These are phyloP conservation scores for Corythaixoides concolor DNA, from an alignment of 2,113 vertebrate species.

Conservation along the genomic window DNA sequence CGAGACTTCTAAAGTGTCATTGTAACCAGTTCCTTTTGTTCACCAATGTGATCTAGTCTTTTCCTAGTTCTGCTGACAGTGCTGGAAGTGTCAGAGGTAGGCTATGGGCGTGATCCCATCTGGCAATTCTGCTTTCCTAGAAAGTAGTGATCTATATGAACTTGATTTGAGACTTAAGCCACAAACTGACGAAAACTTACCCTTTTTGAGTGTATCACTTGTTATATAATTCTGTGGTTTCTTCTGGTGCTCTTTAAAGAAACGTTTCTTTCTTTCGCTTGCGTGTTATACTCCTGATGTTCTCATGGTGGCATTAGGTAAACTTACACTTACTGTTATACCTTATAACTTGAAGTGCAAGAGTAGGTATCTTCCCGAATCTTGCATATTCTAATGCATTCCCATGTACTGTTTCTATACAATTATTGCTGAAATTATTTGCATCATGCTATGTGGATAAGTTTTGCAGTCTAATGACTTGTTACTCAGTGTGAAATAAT, in stretches of 20 bases:
- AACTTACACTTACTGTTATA: background rate
- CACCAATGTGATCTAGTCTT: background rate
- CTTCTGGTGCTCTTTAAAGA: background rate
- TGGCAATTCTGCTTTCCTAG: background rate
- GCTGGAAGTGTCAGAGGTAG: background rate
- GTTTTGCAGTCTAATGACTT: conserved; percentile 17
- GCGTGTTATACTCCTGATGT: rapidly evolving
- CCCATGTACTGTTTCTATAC: background rate
- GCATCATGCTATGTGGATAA: background rate
- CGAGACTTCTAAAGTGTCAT: background rate
- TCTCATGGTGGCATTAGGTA: background rate
- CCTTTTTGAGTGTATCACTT: background rate
- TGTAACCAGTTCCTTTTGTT: background rate
- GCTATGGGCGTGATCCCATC: background rate
- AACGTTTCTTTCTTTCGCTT: background rate
- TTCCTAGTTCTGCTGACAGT: background rate
- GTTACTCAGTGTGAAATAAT: conserved; percentile 27
- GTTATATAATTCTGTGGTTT: background rate
- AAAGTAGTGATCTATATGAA: background rate
- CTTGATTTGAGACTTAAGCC: background rate
- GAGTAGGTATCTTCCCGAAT: background rate
- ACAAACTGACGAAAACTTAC: background rate
- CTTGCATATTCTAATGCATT: background rate
- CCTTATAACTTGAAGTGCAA: background rate
- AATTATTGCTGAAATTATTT: background rate